These are phyloP conservation scores for Prunella fulvescens DNA, from an alignment of 2,113 vertebrate species.

Conservation along the genomic window DNA sequence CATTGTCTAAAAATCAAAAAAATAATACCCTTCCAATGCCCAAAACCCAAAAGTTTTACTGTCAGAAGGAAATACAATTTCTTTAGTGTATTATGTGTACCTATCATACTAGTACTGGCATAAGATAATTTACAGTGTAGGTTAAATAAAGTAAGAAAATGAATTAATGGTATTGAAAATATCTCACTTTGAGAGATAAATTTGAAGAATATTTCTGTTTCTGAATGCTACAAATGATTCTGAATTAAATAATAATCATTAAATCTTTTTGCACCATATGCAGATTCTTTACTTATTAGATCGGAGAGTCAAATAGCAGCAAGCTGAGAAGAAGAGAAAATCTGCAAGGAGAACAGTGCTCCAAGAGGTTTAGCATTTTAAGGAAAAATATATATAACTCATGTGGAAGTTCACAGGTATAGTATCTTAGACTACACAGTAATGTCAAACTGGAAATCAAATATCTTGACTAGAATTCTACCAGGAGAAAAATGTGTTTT, in stretches of 20 bases:
- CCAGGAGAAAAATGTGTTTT: background rate
- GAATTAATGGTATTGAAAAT: background rate
- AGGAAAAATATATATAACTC: background rate
- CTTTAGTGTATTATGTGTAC: background rate
- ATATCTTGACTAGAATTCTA: background rate
- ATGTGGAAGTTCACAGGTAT: background rate
- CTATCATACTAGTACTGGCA: background rate
- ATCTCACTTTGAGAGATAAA: background rate
- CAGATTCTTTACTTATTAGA: background rate
- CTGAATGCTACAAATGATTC: background rate
- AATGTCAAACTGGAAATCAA: background rate
- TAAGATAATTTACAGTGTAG: background rate
- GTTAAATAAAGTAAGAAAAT: background rate
- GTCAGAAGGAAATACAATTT: background rate
- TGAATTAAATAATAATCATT: background rate
- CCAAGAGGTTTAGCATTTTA: background rate
- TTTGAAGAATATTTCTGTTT: background rate
- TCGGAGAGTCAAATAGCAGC: background rate
- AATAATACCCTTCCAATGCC: accelerated
- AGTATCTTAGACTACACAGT: background rate
- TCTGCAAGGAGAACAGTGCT: background rate
- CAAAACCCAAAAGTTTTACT: background rate
- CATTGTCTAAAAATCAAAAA: background rate
- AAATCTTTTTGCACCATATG: background rate
- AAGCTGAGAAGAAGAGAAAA: background rate